Conservation (phyloP, 2,113 vertebrate genomes). For the Serinus canaria region DNA sequence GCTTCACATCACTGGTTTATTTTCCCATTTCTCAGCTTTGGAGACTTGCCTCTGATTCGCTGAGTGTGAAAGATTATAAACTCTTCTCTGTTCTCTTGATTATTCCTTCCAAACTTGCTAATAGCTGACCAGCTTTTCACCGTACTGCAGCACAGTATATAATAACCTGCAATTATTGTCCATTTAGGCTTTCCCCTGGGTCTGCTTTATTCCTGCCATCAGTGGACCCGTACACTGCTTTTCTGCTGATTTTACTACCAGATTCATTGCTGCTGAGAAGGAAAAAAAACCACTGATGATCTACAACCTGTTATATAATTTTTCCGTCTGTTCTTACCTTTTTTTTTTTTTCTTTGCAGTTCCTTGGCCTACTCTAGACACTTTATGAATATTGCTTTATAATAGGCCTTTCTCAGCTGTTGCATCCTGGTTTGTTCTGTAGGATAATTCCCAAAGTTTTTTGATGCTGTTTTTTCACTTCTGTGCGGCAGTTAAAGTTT, state of each 20-base stretch:
- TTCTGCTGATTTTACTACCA: constrained; percentile 76
- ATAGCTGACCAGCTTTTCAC: constrained; percentile 73
- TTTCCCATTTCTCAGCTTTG: neutral
- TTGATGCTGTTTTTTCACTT: neutral
- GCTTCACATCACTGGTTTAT: neutral
- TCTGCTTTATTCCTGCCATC: constrained; percentile 67
- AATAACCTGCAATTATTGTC: constrained; percentile 82
- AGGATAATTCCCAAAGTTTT: neutral
- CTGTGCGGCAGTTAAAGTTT: neutral
- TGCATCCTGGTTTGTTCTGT: neutral
- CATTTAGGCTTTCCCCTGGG: constrained; percentile 78
- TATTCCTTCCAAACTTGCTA: constrained; percentile 71
- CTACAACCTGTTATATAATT: constrained; percentile 29
- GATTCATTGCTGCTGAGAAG: constrained; percentile 58
- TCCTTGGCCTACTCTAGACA: neutral
- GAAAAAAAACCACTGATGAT: neutral
- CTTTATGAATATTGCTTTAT: neutral
- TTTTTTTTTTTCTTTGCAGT: neutral
- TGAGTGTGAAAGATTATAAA: constrained; percentile 10
- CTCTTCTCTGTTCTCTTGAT: constrained; percentile 62
- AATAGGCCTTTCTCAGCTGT: neutral
- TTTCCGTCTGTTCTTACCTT: neutral
- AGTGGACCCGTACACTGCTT: neutral
- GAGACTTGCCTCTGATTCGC: neutral
- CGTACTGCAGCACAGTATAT: constrained; percentile 70